phyloP scores from a whole-genome alignment of 2,797 vertebrate genomes.

The Benthosema pterotum region DNA sequence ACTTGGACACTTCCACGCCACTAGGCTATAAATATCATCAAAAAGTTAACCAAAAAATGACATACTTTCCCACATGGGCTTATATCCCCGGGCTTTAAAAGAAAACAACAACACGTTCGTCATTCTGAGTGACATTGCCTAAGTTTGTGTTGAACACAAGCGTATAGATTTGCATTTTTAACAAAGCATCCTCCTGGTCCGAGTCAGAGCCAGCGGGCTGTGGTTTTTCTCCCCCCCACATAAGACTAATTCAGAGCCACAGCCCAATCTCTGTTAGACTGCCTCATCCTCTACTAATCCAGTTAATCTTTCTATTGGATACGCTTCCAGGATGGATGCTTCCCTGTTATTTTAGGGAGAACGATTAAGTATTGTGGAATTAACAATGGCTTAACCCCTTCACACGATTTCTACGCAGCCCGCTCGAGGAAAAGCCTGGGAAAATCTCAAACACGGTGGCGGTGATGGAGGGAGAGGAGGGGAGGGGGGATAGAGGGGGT shows the following conservation, averaged over 20 bases:
- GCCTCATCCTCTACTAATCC: constrained; percentile 67
- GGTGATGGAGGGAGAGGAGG: no score
- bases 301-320: constrained; percentile 65
- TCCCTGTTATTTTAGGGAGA: constrained; percentile 63
- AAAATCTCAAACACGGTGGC: constrained; percentile 22
- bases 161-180: constrained; percentile 53
- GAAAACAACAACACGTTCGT: constrained; percentile 1
- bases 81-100: constrained; percentile 2
- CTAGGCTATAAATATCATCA: no score
- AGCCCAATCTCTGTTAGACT: constrained; percentile 34
- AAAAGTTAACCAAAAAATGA: neutral
- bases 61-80: constrained; percentile 2
- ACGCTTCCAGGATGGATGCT: constrained; percentile 52
- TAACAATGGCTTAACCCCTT: constrained; percentile 72
- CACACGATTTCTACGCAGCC: constrained; percentile 48
- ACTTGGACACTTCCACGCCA: no score
- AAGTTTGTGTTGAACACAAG: constrained; percentile 20
- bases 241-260: constrained; percentile 45
- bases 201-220: constrained; percentile 19
- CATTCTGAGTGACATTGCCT: constrained; percentile 14
- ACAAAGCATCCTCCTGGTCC: constrained; percentile 14
- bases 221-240: constrained; percentile 24
- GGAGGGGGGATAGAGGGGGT: no score
- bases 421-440: constrained; percentile 39
- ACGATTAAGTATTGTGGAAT: constrained; percentile 66